These are phyloP conservation scores for Clavelina lepadiformis DNA, from an alignment of 23 tunicate genomes.

Conservation along the genomic window DNA sequence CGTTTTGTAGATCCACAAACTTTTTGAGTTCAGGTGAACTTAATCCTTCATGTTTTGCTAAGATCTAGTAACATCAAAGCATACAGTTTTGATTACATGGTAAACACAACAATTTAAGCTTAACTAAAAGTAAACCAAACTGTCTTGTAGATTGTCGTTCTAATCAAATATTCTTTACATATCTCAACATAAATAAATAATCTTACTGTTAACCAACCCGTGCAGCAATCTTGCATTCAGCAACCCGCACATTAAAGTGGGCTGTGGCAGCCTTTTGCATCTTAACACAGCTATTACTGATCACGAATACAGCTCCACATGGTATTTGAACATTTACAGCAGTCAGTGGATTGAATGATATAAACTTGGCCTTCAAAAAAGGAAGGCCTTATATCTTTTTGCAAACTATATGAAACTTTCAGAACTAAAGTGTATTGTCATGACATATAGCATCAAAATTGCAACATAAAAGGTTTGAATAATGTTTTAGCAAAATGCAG, in stretches of 20 bases:
- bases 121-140: too few species aligned
- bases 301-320: slow-evolving; percentile 70
- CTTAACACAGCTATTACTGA: slow-evolving; percentile 67
- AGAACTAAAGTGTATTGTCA: not conserved
- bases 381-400: not conserved
- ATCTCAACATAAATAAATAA: not conserved
- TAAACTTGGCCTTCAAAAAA: slow-evolving; percentile 68
- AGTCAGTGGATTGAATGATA: slow-evolving; percentile 75
- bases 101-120: too few species aligned
- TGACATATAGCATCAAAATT: not conserved
- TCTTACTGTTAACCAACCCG: slow-evolving; percentile 25
- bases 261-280: slow-evolving; percentile 76
- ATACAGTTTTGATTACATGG: too few species aligned
- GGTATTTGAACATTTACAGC: slow-evolving; percentile 69
- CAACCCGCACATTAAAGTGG: slow-evolving; percentile 83
- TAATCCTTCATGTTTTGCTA: slow-evolving; percentile 45
- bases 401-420: not conserved
- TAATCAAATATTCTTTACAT: too few species aligned
- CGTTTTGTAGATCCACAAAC: slow-evolving; percentile 56
- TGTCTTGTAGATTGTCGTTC: too few species aligned
- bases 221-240: slow-evolving; percentile 82
- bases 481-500: not conserved
- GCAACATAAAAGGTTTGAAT: not conserved
- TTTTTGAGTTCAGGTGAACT: slow-evolving; percentile 30
- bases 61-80: too few species aligned